Evolutionary conservation across 1,140 invertebrate species (phyloP).

Genomic region (Drosophila saltans): DNA sequence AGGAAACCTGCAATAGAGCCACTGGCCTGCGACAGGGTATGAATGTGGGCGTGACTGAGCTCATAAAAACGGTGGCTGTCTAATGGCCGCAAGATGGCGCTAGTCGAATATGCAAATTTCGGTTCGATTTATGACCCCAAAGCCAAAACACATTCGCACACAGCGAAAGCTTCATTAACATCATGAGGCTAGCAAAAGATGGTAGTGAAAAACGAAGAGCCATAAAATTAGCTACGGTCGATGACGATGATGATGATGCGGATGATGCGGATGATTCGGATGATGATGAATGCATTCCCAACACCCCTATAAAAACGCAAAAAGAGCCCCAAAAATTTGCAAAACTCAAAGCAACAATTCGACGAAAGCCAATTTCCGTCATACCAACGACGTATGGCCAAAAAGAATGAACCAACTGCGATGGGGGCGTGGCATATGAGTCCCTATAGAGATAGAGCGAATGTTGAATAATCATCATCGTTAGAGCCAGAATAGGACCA

Average conservation of each 20-base stretch:
- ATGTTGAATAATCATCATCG: constrained; percentile 81
- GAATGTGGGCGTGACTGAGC: constrained; percentile 32
- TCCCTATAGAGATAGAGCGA: constrained; percentile 69
- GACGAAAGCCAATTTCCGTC: constrained; percentile 77
- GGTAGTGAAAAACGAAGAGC: constrained; percentile 48
- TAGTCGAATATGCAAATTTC: constrained; percentile 73
- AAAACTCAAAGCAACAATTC: constrained; percentile 82
- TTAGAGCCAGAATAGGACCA: constrained; percentile 34
- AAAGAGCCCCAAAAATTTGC: constrained; percentile 74
- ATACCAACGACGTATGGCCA: constrained; percentile 38
- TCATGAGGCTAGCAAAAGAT: constrained; percentile 66
- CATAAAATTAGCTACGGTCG: constrained; percentile 75
- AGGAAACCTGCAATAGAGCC: constrained; percentile 28
- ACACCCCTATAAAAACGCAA: constrained; percentile 53
- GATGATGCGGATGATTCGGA: constrained; percentile 21
- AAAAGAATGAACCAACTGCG: constrained; percentile 27
- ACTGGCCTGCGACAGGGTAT: constrained; percentile 32
- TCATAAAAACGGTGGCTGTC: constrained; percentile 54
- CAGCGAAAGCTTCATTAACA: constrained; percentile 67
- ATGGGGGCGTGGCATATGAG: constrained; percentile 60
- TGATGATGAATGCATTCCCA: constrained; percentile 67
- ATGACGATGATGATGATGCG: constrained; percentile 32
- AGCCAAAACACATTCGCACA: constrained; percentile 23
- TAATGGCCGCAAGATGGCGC: constrained; percentile 71
- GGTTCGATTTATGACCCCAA: constrained; percentile 68